phyloP scores from a whole-genome alignment of 1,140 invertebrate species.

The Neodiprion pinetum region DNA sequence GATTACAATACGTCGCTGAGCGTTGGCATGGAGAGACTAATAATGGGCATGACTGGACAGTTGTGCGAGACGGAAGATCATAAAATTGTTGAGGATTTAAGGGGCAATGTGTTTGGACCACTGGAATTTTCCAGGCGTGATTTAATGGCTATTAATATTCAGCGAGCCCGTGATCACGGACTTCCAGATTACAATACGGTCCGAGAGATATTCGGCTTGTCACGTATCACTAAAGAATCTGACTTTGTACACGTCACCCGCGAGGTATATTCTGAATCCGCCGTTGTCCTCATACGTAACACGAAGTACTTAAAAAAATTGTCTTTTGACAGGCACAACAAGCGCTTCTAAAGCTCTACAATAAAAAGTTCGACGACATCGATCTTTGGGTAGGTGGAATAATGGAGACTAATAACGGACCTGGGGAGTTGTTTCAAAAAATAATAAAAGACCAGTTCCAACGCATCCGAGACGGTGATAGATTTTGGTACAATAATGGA shows the following conservation, averaged over 20 bases:
- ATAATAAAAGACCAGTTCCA: constrained; percentile 66
- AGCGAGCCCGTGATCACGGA: constrained; percentile 73
- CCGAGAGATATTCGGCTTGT: constrained; percentile 61
- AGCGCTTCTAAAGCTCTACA: constrained; percentile 58
- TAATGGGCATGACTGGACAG: constrained; percentile 71
- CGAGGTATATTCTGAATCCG: constrained; percentile 21
- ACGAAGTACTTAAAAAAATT: not conserved
- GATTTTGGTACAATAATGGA: constrained; percentile 69
- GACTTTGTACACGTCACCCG: constrained; percentile 30
- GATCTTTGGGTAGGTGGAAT: constrained; percentile 77
- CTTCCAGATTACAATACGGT: constrained; percentile 73
- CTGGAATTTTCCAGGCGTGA: constrained; percentile 74
- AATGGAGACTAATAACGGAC: constrained; percentile 67
- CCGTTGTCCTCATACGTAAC: not conserved
- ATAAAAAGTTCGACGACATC: constrained; percentile 61
- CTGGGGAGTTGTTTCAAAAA: constrained; percentile 67
- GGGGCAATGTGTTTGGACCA: constrained; percentile 72
- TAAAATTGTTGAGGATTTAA: constrained; percentile 70
- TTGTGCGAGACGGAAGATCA: constrained; percentile 71
- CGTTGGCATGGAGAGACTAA: constrained; percentile 65
- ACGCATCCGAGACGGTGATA: constrained; percentile 64
- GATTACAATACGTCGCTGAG: constrained; percentile 19
- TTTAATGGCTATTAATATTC: constrained; percentile 72
- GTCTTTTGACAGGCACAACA: constrained; percentile 47
- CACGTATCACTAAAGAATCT: constrained; percentile 14